Conservation (phyloP, 1,140 invertebrate genomes). For the Melanaphis sacchari region DNA sequence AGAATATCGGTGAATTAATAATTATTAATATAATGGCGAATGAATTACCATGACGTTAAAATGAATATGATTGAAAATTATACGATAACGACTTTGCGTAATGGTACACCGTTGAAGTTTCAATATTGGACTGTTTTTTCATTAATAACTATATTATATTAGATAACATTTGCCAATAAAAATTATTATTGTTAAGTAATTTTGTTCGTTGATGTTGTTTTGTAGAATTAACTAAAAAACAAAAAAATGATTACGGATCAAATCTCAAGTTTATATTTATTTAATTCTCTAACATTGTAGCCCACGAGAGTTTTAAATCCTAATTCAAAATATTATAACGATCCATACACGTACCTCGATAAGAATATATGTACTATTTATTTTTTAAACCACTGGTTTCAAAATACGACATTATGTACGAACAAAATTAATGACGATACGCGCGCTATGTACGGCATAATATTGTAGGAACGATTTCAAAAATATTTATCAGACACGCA, state of each 20-base stretch:
- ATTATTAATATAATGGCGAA: background rate
- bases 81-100: background rate
- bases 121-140: background rate
- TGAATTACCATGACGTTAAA: background rate
- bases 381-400: background rate
- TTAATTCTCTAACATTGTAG: background rate
- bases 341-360: background rate
- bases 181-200: background rate
- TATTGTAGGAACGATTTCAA: background rate
- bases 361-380: background rate
- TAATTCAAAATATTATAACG: background rate
- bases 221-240: background rate
- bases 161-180: background rate
- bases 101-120: background rate
- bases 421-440: background rate
- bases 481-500: conserved; percentile 8
- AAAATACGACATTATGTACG: background rate
- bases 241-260: background rate
- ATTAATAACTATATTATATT: background rate
- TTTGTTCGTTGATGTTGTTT: background rate
- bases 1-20: background rate
- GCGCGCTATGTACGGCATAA: background rate
- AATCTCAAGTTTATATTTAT: background rate
- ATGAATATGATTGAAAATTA: background rate
- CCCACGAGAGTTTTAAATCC: background rate